Conservation (phyloP, 2,888 invertebrate genomes). For the Macrostomum cliftonense region DNA sequence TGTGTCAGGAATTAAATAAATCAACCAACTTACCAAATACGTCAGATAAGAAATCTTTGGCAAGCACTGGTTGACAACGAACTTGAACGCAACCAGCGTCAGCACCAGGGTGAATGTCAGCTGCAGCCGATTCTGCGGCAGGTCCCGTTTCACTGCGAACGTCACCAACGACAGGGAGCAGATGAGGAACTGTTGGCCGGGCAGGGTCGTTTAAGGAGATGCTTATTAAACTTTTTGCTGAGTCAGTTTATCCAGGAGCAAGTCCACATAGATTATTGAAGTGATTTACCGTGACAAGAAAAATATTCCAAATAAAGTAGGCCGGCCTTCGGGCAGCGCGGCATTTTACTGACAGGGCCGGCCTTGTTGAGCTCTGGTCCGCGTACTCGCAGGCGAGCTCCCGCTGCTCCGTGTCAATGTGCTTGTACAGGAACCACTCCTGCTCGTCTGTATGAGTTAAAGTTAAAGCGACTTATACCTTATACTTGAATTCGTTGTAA, state of each 20-base stretch:
- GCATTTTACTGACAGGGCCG: slow-evolving; percentile 30
- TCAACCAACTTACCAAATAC: slow-evolving; percentile 21
- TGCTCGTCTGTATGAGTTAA: slow-evolving; percentile 32
- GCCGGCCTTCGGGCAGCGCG: slow-evolving; percentile 31
- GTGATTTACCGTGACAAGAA: slow-evolving; percentile 34
- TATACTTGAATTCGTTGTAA: no score
- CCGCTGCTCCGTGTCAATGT: slow-evolving; percentile 25
- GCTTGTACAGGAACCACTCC: slow-evolving; percentile 31
- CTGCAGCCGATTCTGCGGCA: slow-evolving; percentile 34
- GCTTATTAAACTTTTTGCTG: no score
- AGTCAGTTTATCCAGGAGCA: no score
- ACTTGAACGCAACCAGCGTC: slow-evolving; percentile 36
- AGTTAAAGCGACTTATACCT: no score
- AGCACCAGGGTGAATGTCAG: slow-evolving; percentile 32
- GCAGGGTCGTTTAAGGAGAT: no score
- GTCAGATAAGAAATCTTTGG: slow-evolving; percentile 35
- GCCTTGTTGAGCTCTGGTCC: slow-evolving; percentile 26
- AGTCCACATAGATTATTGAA: no score
- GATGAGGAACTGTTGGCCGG: slow-evolving; percentile 28
- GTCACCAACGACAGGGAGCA: slow-evolving; percentile 32
- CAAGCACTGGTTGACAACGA: slow-evolving; percentile 33
- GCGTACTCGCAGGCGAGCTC: slow-evolving; percentile 28
- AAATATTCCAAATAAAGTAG: slow-evolving; percentile 36
- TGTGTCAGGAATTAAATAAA: no score
- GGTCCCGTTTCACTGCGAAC: slow-evolving; percentile 26